A percentile compares a stretch with the other conserved stretches of the same genome.
Evolutionary conservation across 2,797 vertebrate species (phyloP).

Genomic region (Coregonus sp.): DNA sequence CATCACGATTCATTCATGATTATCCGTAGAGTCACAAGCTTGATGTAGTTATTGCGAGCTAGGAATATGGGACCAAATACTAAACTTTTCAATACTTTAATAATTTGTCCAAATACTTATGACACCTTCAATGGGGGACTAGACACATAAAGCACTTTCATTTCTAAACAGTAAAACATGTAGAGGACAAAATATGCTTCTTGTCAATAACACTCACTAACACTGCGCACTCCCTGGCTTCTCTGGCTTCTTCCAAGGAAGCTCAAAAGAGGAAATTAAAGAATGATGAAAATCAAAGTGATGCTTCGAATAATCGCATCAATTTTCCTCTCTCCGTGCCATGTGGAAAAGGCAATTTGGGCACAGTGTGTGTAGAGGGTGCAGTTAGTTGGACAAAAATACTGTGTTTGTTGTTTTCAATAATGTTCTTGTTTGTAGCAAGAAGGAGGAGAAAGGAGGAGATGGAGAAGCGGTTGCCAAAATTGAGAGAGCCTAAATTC

Average conservation of each 20-base stretch:
- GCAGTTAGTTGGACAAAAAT: neutral
- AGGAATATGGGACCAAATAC: no score
- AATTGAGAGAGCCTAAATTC: neutral
- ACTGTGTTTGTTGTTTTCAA: neutral
- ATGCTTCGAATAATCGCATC: neutral
- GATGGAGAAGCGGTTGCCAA: neutral
- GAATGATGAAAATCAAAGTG: neutral
- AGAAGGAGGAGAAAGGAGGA: neutral
- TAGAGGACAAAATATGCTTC: neutral
- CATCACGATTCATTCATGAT: no score
- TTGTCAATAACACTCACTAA: neutral
- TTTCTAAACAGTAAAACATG: no score
- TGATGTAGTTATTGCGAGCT: no score
- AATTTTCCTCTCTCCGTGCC: neutral
- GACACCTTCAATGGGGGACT: no score
- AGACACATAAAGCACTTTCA: no score
- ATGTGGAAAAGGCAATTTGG: neutral
- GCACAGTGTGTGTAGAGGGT: neutral
- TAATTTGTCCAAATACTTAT: no score
- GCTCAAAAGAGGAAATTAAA: neutral
- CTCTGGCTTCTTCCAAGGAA: neutral
- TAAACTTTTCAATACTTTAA: no score
- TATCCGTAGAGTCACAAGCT: no score
- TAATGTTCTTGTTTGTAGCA: neutral
- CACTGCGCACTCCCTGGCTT: neutral